Evolutionary conservation across 2,888 invertebrate species (phyloP).

Genomic region (Dasysyrphus tricinctus): DNA sequence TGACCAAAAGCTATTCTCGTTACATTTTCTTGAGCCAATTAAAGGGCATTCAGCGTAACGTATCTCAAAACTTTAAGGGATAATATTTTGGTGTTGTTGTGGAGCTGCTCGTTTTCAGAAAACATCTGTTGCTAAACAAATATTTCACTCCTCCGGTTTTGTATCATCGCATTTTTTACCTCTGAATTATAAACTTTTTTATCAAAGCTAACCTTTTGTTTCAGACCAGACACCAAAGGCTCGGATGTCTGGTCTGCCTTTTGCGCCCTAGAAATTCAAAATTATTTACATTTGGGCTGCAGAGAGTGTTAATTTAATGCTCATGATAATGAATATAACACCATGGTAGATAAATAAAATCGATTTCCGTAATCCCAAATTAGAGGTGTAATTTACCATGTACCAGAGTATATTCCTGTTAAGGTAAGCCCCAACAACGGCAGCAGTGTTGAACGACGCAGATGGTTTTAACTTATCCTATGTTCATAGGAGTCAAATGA

Average conservation of each 20-base stretch:
- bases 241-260: not conserved
- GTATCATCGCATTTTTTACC: not conserved
- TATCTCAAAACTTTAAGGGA: not conserved
- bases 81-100: not conserved
- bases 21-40: not conserved
- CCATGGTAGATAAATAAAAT: constrained; percentile 44
- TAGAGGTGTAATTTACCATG: constrained; percentile 44
- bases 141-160: not conserved
- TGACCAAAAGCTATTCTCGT: not conserved
- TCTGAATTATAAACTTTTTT: not conserved
- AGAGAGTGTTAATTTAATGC: constrained; percentile 20
- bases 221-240: not conserved
- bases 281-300: constrained; percentile 17
- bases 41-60: not conserved
- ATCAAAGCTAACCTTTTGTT: not conserved
- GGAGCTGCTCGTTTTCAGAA: not conserved
- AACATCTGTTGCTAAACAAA: not conserved
- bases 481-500: constrained; percentile 25
- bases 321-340: constrained; percentile 31
- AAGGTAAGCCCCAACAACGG: constrained; percentile 9
- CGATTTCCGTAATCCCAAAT: constrained; percentile 44
- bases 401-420: constrained; percentile 12
- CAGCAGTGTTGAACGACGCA: not conserved
- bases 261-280: not conserved
- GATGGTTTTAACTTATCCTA: constrained; percentile 21